Evolutionary conservation across 2,797 vertebrate species (phyloP), one percentile per base, ranked within the genome.

Genomic region (Phaenicophaeus curvirostris): DNA sequence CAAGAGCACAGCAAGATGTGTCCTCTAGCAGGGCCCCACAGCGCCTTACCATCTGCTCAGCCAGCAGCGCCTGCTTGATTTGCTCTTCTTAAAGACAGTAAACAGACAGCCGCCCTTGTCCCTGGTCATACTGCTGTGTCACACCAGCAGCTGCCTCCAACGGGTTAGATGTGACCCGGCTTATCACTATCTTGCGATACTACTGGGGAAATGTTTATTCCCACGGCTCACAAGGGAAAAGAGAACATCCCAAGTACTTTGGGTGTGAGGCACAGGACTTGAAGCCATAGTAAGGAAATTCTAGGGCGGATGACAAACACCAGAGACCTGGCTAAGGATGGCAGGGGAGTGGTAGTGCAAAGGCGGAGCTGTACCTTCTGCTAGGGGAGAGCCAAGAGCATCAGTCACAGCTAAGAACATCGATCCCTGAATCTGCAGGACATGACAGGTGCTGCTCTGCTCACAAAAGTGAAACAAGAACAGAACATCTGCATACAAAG

Each of bases 391-490:
- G 57, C 50, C 50, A 35, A 35, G 39, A 54, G 30, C 53, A 28
- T 31, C 80, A 41, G 21, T 41, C 30, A 31, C 59, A 53, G 66
- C 33, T 16, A 24, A 31, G 30, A 78, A 66, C 46, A 31, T 2
- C 1, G 11, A 48, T 50, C 35, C 41, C 27, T 30, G 20, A 37
- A 50, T 21, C 41, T 37, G 28, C 31, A 62, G 41, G 41, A 67
- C 4, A 17, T 2, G 8, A n/a, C 11, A 15, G 23, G 33, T 2
- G 3, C 13, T 2, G 0, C 55, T 61, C 54, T 73, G 33, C 8
- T 54, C 59, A 46, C 33, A 13, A 35, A 66, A 46, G 25, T 24
- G 48, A 54, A 73, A 66, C 15, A 24, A 6, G 24, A 61, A 13
- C 19, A 30, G 1, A 1, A 42, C 3, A 2, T 27, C 12, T 14